Percentiles rank a stretch among this genome's conserved stretches.
Evolutionary conservation across 2,113 vertebrate species (phyloP).

Genomic region (Passer domesticus): DNA sequence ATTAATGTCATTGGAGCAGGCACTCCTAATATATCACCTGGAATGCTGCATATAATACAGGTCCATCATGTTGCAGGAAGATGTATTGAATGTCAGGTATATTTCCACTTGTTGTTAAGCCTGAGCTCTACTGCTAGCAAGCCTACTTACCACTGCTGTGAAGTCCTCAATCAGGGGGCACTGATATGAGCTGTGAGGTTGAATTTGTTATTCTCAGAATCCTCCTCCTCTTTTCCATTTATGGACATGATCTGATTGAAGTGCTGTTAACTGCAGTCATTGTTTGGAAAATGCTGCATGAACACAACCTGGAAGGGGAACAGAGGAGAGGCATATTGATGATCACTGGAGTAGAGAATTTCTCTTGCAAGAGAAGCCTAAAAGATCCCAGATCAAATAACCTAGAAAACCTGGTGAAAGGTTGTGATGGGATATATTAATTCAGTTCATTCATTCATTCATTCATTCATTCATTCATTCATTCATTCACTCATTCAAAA

Average conservation of each 20-base stretch:
- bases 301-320: neutral
- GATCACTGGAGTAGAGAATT: neutral
- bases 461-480: too few species aligned
- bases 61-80: slow-evolving; percentile 35
- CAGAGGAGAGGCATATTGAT: neutral
- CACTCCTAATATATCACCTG: slow-evolving; percentile 55
- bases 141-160: neutral
- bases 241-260: neutral
- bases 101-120: slow-evolving; percentile 38
- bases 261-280: neutral
- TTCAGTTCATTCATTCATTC: neutral
- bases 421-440: neutral
- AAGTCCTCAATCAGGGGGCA: neutral
- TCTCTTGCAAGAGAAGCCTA: neutral
- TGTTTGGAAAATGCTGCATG: accelerated
- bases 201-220: neutral
- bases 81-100: slow-evolving; percentile 49
- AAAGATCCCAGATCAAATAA: neutral
- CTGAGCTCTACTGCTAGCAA: neutral
- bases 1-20: slow-evolving; percentile 60
- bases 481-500: neutral
- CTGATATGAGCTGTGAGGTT: neutral
- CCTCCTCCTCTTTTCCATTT: neutral
- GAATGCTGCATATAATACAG: slow-evolving; percentile 46
- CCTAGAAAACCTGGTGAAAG: neutral